Conservation (phyloP, 2,113 vertebrate species). For the Archilochus colubris region DNA sequence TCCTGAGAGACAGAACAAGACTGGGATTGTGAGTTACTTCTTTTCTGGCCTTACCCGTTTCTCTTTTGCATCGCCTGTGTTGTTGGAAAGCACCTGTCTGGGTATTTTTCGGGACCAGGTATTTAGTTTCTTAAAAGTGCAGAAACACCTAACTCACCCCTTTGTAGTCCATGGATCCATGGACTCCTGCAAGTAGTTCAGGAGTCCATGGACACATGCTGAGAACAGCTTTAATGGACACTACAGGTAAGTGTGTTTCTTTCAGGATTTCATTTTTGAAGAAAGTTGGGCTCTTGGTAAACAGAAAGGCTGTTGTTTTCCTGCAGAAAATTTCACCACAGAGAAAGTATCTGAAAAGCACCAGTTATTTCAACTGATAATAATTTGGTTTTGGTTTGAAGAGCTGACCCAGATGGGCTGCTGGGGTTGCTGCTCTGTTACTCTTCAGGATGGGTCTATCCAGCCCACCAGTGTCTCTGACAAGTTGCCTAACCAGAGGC, state of each 20-base stretch:
- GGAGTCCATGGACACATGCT: no score
- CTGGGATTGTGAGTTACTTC: background rate
- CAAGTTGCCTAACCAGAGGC: background rate
- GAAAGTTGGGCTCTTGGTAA: background rate
- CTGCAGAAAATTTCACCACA: background rate
- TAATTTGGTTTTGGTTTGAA: background rate
- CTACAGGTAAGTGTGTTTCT: background rate
- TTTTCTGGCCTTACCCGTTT: background rate
- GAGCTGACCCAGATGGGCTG: background rate
- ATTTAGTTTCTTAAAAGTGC: background rate
- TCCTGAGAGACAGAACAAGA: background rate
- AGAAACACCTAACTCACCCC: fast-evolving
- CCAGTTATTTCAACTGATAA: background rate
- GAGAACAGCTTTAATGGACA: background rate
- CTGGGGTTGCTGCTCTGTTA: background rate
- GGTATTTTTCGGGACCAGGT: background rate
- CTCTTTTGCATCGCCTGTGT: background rate
- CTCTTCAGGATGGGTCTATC: background rate
- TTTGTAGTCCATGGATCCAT: background rate
- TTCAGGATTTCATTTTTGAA: background rate
- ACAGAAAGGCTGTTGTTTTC: background rate
- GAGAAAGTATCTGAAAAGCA: background rate
- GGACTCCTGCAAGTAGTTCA: no score
- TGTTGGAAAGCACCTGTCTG: background rate
- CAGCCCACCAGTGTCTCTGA: background rate